Evolutionary conservation across 2,888 invertebrate genomes (phyloP), one percentile per base, ranked within the genome.

Genomic region (Melangyna quadrimaculata): DNA sequence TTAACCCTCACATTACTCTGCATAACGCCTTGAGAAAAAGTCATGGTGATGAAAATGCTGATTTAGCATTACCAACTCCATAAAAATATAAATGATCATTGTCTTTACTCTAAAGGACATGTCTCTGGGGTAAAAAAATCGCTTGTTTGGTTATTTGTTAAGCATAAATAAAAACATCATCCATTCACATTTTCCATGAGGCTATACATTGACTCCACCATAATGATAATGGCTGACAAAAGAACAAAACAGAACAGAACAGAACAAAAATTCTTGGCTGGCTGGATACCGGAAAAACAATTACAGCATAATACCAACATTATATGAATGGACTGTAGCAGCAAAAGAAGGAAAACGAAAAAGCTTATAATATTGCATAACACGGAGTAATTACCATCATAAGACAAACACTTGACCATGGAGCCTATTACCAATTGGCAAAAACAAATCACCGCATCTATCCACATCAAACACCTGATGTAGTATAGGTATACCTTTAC

Each of bases 401-500:
- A 78, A 84, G 75, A 69, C 72, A 84, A 84, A 84, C 80, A 84
- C 80, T 80, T 84, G 84, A 84, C 84, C 84, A 40, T 80, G 75
- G 45, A 80, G 72, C 72, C 80, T 84, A 80, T 84, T 84, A 77
- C 79, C 84, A 84, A 84, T 84, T 84, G 80, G 72, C 75, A 77
- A 84, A 75, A 75, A 80, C 84, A 84, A 84, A 80, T 84, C 75
- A 77, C 80, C 84, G 61, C 84, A 80, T 79, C 84, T 79, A 79
- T 84, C 79, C 74, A 74, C 79, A 84, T 79, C 74, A 79, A 84
- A 84, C 83, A 84, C 83, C 83, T 84, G 83, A n/a, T n/a, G n/a
- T n/a, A n/a, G n/a, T n/a, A n/a, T n/a, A n/a, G n/a, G n/a, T 65
- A 61, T 14, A 22, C 14, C 7, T n/a, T n/a, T n/a, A n/a, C n/a